Evolutionary conservation across 2,797 vertebrate genomes (phyloP).

Genomic region (Chiropotes sagulatus): DNA sequence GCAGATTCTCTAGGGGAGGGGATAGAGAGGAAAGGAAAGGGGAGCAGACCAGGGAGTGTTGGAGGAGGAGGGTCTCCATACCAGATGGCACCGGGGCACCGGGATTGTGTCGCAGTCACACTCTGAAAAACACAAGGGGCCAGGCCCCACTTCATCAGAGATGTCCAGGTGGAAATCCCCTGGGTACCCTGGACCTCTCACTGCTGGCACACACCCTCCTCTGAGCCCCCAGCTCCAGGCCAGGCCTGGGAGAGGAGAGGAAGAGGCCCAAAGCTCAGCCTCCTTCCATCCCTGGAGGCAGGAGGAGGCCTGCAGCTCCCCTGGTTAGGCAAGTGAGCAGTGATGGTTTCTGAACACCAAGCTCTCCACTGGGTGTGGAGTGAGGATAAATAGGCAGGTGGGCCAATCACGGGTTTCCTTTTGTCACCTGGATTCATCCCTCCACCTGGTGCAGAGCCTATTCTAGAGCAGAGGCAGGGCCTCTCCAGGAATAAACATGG

Average conservation of each 20-base stretch:
- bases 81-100: slow-evolving; percentile 92
- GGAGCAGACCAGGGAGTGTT: neutral
- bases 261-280: neutral
- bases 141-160: neutral
- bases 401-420: neutral
- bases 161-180: neutral
- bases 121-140: slow-evolving; percentile 84
- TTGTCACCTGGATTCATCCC: neutral
- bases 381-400: neutral
- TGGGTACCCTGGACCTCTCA: neutral
- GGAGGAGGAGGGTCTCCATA: slow-evolving; percentile 79
- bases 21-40: neutral
- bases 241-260: neutral
- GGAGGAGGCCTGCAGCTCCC: rapidly evolving
- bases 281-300: neutral
- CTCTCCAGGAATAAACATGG: neutral
- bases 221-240: neutral
- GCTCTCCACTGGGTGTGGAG: neutral
- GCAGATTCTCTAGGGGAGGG: neutral
- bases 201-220: neutral
- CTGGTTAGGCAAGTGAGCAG: neutral
- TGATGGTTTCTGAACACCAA: neutral
- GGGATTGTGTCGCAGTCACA: slow-evolving; percentile 92
- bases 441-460: neutral
- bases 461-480: neutral